Evolutionary conservation across 2,888 invertebrate genomes (phyloP).

Genomic region (Hydrotaea diabolus): DNA sequence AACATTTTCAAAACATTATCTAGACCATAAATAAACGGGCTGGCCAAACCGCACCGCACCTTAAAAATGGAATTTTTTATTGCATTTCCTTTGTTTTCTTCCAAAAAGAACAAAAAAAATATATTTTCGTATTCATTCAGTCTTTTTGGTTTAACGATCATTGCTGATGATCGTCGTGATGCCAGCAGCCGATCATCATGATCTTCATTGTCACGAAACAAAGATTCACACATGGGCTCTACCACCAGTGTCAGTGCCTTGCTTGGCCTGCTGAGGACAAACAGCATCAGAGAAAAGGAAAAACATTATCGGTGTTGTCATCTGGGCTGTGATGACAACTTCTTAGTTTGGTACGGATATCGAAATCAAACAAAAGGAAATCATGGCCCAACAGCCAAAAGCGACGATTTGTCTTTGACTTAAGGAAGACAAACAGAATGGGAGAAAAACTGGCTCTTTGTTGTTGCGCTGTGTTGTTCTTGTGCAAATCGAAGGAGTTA

Average conservation of each 20-base stretch:
- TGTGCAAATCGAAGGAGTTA: constrained; percentile 50
- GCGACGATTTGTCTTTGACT: constrained; percentile 55
- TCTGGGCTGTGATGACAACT: constrained; percentile 68
- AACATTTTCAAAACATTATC: constrained; percentile 51
- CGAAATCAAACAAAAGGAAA: neutral
- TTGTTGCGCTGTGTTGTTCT: neutral
- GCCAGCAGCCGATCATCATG: neutral
- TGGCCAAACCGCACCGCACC: constrained; percentile 53
- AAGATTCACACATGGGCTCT: constrained; percentile 45
- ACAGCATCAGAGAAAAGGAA: constrained; percentile 28
- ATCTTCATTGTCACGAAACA: constrained; percentile 5
- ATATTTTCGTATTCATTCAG: constrained; percentile 43
- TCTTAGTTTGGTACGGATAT: constrained; percentile 62
- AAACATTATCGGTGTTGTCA: constrained; percentile 68
- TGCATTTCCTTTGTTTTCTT: constrained; percentile 55
- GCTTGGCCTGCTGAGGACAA: neutral
- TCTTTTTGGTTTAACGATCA: constrained; percentile 50
- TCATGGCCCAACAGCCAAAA: constrained; percentile 7
- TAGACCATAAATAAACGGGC: constrained; percentile 62
- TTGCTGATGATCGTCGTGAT: constrained; percentile 39
- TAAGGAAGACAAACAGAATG: constrained; percentile 40
- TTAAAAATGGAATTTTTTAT: constrained; percentile 61
- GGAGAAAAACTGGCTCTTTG: neutral
- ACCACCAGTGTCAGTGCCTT: no score
- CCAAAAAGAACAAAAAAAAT: constrained; percentile 22